These are phyloP conservation scores for Pogonognathellus flavescens DNA, from an alignment of 1,140 invertebrate species.

Conservation along the genomic window DNA sequence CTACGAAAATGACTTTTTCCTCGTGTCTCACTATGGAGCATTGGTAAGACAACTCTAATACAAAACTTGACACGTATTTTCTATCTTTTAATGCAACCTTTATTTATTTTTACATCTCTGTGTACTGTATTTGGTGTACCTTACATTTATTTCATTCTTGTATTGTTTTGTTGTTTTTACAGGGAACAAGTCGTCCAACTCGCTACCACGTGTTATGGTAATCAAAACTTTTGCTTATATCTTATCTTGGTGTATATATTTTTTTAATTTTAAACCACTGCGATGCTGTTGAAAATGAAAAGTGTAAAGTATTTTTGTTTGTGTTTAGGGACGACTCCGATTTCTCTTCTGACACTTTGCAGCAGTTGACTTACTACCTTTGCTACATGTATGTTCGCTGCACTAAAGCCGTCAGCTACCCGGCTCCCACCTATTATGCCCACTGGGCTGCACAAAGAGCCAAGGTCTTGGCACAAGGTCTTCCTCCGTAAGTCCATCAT, in stretches of 20 bases:
- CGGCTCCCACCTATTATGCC: constrained; percentile 94
- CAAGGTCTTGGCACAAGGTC: constrained; percentile 53
- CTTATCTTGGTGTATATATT: too few species aligned
- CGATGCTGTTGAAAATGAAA: too few species aligned
- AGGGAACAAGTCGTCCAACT: constrained; percentile 88
- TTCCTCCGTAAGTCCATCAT: constrained; percentile 4
- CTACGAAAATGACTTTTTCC: constrained; percentile 86
- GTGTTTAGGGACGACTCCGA: constrained; percentile 84
- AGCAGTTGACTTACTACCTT: constrained; percentile 86
- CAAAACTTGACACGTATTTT: too few species aligned
- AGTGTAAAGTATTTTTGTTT: too few species aligned
- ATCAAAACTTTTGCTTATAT: too few species aligned
- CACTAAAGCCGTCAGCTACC: constrained; percentile 89
- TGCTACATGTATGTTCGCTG: constrained; percentile 92
- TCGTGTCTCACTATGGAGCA: constrained; percentile 80
- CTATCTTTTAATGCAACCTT: too few species aligned
- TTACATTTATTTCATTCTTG: too few species aligned
- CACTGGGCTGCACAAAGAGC: constrained; percentile 88
- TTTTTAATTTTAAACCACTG: too few species aligned
- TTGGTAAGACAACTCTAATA: too few species aligned
- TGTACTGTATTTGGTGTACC: too few species aligned
- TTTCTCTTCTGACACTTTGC: constrained; percentile 82
- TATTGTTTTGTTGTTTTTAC: too few species aligned
- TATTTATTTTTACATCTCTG: too few species aligned
- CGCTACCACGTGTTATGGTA: constrained; percentile 83